Base-by-base conservation (phyloP, 2,888 invertebrate species). In the Melinaea marsaeus region DNA sequence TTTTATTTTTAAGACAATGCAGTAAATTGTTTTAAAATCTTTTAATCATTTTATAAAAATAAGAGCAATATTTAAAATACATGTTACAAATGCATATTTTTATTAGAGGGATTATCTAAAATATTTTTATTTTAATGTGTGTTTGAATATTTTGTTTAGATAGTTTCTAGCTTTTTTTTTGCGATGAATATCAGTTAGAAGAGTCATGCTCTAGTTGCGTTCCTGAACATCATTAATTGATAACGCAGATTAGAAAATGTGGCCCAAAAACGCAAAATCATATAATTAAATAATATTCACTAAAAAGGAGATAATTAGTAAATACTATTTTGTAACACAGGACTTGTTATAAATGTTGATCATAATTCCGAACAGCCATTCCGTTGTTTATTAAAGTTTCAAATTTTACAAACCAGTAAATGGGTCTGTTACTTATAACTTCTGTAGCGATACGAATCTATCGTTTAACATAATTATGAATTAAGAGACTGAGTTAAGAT, bases 191-290 rank as follows among this genome's bases (percentile, higher is more conserved):
- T 51, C 9, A 51, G 32, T 32, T 51, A 3, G 32, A 32, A 11
- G 51, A 32, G 51, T 32, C 51, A 32, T 32, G 51, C 51, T 32
- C 51, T 51, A 51, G 51, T 51, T 51, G 51, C 32, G 51, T 32
- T 51, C 48, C 22, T 51, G 32, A 51, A 32, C 32, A 51, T 48
- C 42, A 51, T 32, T 51, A 51, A 51, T 32, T 51, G 51, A 51
- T 51, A 11, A 3, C 22, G 32, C 51, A 51, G 46, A 3, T 32
- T 51, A 7, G 32, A 4, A 51, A 51, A 32, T 11, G 3, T 51
- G 22, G 1, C 0, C 22, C 1, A 22, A 1, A 22, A 22, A 13
- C 13, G n/a, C 32, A 0, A 22, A 7, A 22, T 32, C 22, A 51
- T 9, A 22, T 7, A 11, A 32, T 32, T 32, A 51, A 51, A 22